A percentile compares a stretch with the other conserved stretches of the same genome.
Evolutionary conservation across 2,888 invertebrate species (phyloP).

Genomic region (Orthosia gracilis): DNA sequence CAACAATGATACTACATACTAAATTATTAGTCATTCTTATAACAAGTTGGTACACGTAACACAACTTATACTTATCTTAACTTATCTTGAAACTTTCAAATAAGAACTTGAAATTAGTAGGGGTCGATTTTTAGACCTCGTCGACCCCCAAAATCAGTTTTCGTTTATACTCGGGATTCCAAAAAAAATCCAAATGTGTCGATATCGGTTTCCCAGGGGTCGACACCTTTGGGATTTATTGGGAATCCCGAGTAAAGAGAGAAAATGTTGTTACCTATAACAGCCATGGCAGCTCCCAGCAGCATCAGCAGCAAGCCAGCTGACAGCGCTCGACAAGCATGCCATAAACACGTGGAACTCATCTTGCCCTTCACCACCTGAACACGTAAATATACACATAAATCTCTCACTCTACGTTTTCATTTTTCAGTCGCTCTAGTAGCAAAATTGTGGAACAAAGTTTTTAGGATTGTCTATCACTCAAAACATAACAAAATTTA

Average conservation of each 20-base stretch:
- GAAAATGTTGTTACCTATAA: slow-evolving; percentile 92
- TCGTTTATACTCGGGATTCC: too few species aligned
- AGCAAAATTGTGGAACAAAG: neutral
- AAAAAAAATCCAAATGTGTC: too few species aligned
- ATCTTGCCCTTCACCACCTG: slow-evolving; percentile 96
- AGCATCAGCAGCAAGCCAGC: slow-evolving; percentile 97
- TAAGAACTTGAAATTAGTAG: too few species aligned
- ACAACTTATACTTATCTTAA: too few species aligned
- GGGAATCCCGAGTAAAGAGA: neutral
- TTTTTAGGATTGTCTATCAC: neutral
- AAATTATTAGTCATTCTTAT: too few species aligned
- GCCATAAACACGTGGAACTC: slow-evolving; percentile 97
- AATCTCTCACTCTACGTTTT: neutral
- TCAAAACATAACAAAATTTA: neutral
- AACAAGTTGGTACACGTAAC: too few species aligned
- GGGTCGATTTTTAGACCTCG: too few species aligned
- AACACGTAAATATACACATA: slow-evolving; percentile 4
- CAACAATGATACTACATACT: too few species aligned
- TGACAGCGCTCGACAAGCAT: slow-evolving; percentile 97
- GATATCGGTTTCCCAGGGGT: too few species aligned
- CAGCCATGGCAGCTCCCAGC: slow-evolving; percentile 98
- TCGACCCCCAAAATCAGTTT: too few species aligned
- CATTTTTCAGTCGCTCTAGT: neutral
- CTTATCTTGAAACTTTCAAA: too few species aligned
- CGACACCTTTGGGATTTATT: too few species aligned